These are phyloP conservation scores for Urocolius indicus DNA, from an alignment of 2,113 vertebrate genomes.

Conservation along the genomic window DNA sequence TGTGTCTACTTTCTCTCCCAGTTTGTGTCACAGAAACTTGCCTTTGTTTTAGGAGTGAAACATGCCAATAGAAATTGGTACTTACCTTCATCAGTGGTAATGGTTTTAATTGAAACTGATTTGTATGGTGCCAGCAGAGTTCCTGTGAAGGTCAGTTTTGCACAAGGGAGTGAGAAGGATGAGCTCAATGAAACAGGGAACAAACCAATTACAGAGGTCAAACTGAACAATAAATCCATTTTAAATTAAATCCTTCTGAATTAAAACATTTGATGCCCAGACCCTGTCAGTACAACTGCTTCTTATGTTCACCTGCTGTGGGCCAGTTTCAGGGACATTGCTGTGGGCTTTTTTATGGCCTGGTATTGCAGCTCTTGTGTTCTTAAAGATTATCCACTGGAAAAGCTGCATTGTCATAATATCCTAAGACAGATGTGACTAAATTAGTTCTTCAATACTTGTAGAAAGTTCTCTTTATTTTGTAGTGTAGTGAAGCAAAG, in stretches of 20 bases:
- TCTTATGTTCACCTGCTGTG: neutral
- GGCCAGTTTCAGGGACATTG: neutral
- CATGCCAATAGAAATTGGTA: neutral
- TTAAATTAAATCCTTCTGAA: neutral
- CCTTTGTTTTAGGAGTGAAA: neutral
- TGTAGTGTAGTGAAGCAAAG: constrained; percentile 19
- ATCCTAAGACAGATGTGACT: neutral
- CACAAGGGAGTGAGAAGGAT: neutral
- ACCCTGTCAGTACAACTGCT: neutral
- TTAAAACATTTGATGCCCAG: neutral
- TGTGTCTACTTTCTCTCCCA: neutral
- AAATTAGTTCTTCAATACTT: constrained; percentile 48
- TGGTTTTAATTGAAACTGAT: constrained; percentile 58
- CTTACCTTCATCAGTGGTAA: neutral
- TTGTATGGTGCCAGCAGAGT: neutral
- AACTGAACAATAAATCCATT: neutral
- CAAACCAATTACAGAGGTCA: constrained; percentile 27
- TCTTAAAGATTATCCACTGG: neutral
- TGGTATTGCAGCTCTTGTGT: neutral
- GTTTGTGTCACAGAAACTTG: neutral
- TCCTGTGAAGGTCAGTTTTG: constrained; percentile 7
- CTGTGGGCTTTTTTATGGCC: neutral
- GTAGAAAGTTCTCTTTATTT: constrained; percentile 51
- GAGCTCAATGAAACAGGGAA: constrained; percentile 14
- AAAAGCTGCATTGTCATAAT: neutral